A percentile compares a stretch with the other conserved stretches of the same genome.
phyloP scores from a whole-genome alignment of 2,888 invertebrate species.

The Sisyra nigra region DNA sequence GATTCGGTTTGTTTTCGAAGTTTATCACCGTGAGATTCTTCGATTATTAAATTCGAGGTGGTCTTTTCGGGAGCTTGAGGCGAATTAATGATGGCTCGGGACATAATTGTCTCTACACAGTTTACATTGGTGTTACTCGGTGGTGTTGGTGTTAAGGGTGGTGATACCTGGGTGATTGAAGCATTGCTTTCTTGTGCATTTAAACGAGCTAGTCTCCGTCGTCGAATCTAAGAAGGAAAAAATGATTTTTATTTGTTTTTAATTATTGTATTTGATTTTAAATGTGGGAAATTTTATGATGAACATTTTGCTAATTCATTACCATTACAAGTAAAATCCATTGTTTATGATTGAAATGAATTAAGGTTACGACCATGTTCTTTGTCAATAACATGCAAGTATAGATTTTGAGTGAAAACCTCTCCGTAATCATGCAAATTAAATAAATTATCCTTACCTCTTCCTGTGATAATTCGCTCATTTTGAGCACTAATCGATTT shows the following conservation, averaged over 20 bases:
- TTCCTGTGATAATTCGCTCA: slow-evolving; percentile 80
- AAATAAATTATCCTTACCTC: slow-evolving; percentile 51
- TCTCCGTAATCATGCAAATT: slow-evolving; percentile 1
- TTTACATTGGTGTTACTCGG: slow-evolving; percentile 24
- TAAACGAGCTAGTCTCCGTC: slow-evolving; percentile 56
- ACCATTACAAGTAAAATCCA: background rate
- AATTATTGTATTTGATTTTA: background rate
- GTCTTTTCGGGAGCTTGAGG: slow-evolving; percentile 9
- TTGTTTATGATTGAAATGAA: background rate
- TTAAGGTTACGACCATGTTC: background rate
- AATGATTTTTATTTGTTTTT: background rate
- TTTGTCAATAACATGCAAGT: slow-evolving; percentile 5
- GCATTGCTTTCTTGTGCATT: slow-evolving; percentile 40
- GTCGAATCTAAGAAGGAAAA: slow-evolving; percentile 44
- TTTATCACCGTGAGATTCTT: slow-evolving; percentile 5
- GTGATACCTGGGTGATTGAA: slow-evolving; percentile 29
- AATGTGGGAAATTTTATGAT: background rate
- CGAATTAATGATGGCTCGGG: slow-evolving; percentile 8
- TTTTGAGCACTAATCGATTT: slow-evolving; percentile 20
- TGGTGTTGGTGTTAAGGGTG: slow-evolving; percentile 33
- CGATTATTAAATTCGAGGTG: background rate
- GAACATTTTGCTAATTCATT: slow-evolving; percentile 1
- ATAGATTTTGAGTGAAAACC: background rate
- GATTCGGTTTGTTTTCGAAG: background rate
- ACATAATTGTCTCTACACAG: slow-evolving; percentile 21